phyloP scores from a whole-genome alignment of 1,140 invertebrate genomes.

The Dolichoris vasculosae region DNA sequence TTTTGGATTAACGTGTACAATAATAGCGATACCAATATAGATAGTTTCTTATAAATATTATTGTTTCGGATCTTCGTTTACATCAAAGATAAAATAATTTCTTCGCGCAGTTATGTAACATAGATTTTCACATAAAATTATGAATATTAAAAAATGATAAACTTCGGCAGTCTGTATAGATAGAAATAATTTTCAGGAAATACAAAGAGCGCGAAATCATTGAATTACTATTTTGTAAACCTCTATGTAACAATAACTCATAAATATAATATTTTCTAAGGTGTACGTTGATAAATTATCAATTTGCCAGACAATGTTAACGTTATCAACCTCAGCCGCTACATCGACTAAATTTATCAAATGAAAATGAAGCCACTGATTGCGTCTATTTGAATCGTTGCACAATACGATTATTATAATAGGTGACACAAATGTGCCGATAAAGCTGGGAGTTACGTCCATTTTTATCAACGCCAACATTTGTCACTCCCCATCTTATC shows the following conservation, averaged over 20 bases:
- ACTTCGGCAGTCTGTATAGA: too few relatives aligned
- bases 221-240: background rate
- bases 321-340: background rate
- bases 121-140: too few relatives aligned
- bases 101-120: background rate
- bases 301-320: background rate
- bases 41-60: background rate
- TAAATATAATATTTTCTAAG: background rate
- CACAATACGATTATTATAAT: constrained; percentile 52
- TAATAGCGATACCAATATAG: background rate
- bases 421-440: constrained; percentile 41
- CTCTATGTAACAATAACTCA: background rate
- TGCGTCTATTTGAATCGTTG: background rate
- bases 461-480: constrained; percentile 6
- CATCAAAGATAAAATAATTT: background rate
- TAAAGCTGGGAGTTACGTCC: background rate
- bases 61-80: background rate
- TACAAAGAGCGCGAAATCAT: background rate
- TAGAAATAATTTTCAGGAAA: too few relatives aligned
- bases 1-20: background rate
- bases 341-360: background rate
- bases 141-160: too few relatives aligned
- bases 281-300: background rate
- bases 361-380: too few relatives aligned
- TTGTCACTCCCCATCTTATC: constrained; percentile 32